Percentiles rank a stretch among this genome's conserved stretches.
These are phyloP conservation scores for Chionodraco myersi DNA, from an alignment of 2,113 vertebrate genomes.

Conservation along the genomic window DNA sequence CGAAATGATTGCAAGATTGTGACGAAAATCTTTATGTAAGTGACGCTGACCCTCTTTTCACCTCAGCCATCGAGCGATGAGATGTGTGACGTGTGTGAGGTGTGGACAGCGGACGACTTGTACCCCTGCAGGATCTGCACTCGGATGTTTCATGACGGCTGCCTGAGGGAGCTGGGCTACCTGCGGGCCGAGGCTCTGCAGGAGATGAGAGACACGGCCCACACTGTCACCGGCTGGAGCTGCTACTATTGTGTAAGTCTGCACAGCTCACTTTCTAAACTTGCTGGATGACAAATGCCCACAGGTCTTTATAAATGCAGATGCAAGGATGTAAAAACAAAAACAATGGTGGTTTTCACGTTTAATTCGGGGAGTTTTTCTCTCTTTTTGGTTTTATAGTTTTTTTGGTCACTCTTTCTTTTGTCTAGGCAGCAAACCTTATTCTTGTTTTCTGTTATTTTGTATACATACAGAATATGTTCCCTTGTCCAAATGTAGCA, in stretches of 20 bases:
- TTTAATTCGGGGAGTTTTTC: not conserved
- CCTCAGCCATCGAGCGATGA: conserved; percentile 89
- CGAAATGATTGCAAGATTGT: not conserved
- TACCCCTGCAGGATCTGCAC: conserved; percentile 93
- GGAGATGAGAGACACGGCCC: conserved; percentile 90
- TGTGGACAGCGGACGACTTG: conserved; percentile 96
- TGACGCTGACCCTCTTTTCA: conserved; percentile 2
- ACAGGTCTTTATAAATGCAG: not conserved
- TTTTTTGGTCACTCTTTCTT: too few relatives aligned
- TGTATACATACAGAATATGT: too few relatives aligned
- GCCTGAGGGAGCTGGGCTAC: conserved; percentile 94
- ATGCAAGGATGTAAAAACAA: not conserved
- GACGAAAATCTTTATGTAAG: not conserved
- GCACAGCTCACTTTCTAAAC: not conserved
- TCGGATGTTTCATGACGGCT: conserved; percentile 95
- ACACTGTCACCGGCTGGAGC: conserved; percentile 93
- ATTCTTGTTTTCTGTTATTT: not conserved
- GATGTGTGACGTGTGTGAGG: conserved; percentile 97
- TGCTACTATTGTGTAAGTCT: conserved; percentile 96
- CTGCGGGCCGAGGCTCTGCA: conserved; percentile 85
- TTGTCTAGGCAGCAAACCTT: too few relatives aligned
- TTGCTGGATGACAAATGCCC: not conserved
- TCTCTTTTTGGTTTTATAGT: not conserved
- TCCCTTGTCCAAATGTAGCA: not conserved
- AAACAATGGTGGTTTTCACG: too few relatives aligned